Percentiles rank a stretch among this genome's conserved stretches.
These are phyloP conservation scores for Hiodon alosoides DNA, from an alignment of 2,113 vertebrate species.

Conservation along the genomic window DNA sequence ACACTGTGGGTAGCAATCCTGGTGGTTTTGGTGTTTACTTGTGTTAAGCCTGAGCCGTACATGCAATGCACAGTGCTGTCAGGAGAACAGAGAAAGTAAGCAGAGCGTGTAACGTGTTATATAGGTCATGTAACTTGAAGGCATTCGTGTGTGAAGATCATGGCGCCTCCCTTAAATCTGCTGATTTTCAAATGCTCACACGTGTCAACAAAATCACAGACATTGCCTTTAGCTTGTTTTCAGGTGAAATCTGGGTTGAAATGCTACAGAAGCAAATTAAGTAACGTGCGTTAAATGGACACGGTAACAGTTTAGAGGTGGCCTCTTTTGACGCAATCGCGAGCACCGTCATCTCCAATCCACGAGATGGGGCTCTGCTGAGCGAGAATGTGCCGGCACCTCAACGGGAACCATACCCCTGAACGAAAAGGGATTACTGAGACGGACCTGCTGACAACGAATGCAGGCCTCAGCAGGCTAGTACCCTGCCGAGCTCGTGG, in stretches of 20 bases:
- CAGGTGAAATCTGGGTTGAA: conserved; percentile 33
- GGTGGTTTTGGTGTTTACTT: conserved; percentile 34
- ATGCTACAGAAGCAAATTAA: conserved; percentile 29
- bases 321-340: too few relatives aligned
- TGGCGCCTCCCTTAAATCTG: conserved; percentile 40
- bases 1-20: conserved; percentile 9
- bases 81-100: conserved; percentile 56
- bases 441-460: conserved; percentile 37
- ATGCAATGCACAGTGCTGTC: conserved; percentile 58
- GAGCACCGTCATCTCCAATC: too few relatives aligned
- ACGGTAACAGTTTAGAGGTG: too few relatives aligned
- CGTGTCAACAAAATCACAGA: conserved; percentile 12
- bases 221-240: background rate
- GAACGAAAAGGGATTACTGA: conserved; percentile 52
- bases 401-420: conserved; percentile 11
- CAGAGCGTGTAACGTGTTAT: conserved; percentile 62
- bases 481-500: background rate
- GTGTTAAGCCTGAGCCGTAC: conserved; percentile 41
- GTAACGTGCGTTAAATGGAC: background rate
- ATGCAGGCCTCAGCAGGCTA: conserved; percentile 59
- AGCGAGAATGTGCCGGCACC: background rate
- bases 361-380: too few relatives aligned
- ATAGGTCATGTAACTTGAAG: conserved; percentile 67
- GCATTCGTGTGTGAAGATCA: conserved; percentile 69
- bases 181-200: conserved; percentile 18